These are phyloP conservation scores for Thecocarcelia acutangulata DNA, from an alignment of 2,888 invertebrate species.

Conservation along the genomic window DNA sequence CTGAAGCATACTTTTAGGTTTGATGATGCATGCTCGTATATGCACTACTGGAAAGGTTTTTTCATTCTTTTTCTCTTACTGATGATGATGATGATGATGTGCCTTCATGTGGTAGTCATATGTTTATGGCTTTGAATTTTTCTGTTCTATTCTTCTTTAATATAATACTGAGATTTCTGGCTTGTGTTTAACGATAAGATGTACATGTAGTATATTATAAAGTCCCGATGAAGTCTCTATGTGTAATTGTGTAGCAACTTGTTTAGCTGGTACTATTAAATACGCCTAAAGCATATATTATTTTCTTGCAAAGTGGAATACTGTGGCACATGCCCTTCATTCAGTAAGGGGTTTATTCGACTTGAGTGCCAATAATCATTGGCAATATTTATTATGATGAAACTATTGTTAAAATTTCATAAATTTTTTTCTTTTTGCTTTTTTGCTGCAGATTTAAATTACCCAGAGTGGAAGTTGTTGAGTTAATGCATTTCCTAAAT, in stretches of 20 bases:
- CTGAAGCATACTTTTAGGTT: slow-evolving; percentile 56
- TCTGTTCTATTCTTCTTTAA: slow-evolving; percentile 23
- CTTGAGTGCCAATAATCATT: slow-evolving; percentile 57
- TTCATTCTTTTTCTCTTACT: not conserved
- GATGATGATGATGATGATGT: too few species aligned
- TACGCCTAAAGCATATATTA: slow-evolving; percentile 22
- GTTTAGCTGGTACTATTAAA: not conserved
- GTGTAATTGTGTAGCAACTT: not conserved
- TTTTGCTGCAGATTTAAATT: not conserved
- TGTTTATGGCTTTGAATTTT: slow-evolving; percentile 34
- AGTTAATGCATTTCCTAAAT: not conserved
- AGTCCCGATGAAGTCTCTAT: slow-evolving; percentile 32
- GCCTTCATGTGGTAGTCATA: slow-evolving; percentile 24
- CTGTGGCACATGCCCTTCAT: slow-evolving; percentile 54
- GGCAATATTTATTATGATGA: slow-evolving; percentile 48
- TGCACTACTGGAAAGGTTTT: not conserved
- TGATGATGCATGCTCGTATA: slow-evolving; percentile 9
- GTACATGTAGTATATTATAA: not conserved
- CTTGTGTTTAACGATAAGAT: slow-evolving; percentile 55
- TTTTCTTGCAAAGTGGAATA: not conserved
- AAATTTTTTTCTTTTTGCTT: slow-evolving; percentile 19
- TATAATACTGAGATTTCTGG: slow-evolving; percentile 51
- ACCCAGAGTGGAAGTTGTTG: not conserved
- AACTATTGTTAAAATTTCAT: slow-evolving; percentile 47
- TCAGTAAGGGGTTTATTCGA: slow-evolving; percentile 52